These are phyloP conservation scores for Charadrius vociferus DNA, from an alignment of 2,113 vertebrate genomes.

Conservation along the genomic window DNA sequence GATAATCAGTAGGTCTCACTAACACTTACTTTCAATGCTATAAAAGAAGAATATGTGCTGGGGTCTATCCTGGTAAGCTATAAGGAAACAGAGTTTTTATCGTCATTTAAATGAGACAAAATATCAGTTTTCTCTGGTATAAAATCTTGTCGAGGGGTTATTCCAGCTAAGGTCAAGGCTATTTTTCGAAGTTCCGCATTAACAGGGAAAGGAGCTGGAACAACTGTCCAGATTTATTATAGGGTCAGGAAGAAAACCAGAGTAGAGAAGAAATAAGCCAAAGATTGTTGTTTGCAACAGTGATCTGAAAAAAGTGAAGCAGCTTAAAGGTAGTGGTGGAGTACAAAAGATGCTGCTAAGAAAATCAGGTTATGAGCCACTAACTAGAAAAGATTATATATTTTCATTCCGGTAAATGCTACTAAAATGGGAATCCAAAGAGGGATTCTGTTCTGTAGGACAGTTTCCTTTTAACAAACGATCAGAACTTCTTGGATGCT, in stretches of 20 bases:
- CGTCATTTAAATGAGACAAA: slow-evolving; percentile 19
- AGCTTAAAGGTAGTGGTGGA: fast-evolving
- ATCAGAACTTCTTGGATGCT: neutral
- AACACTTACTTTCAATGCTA: slow-evolving; percentile 46
- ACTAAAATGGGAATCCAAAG: neutral
- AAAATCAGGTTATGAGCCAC: neutral
- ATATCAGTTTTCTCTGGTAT: slow-evolving; percentile 15
- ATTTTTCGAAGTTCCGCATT: slow-evolving; percentile 50
- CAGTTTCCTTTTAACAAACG: neutral
- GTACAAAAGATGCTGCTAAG: neutral
- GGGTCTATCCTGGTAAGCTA: neutral
- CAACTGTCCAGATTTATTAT: neutral
- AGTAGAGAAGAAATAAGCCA: neutral
- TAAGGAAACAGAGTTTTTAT: neutral
- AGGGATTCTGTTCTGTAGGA: neutral
- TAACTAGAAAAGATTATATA: neutral
- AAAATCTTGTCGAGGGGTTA: slow-evolving; percentile 43
- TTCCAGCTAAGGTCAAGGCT: slow-evolving; percentile 30
- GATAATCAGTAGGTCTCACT: slow-evolving; percentile 58
- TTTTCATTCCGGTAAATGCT: neutral
- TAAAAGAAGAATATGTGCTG: neutral
- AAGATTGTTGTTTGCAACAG: neutral
- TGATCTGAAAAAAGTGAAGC: neutral
- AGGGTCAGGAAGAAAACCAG: slow-evolving; percentile 10
- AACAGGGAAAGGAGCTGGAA: slow-evolving; percentile 4